phyloP scores from a whole-genome alignment of 2,888 invertebrate species.

The Sinelater perroti region DNA sequence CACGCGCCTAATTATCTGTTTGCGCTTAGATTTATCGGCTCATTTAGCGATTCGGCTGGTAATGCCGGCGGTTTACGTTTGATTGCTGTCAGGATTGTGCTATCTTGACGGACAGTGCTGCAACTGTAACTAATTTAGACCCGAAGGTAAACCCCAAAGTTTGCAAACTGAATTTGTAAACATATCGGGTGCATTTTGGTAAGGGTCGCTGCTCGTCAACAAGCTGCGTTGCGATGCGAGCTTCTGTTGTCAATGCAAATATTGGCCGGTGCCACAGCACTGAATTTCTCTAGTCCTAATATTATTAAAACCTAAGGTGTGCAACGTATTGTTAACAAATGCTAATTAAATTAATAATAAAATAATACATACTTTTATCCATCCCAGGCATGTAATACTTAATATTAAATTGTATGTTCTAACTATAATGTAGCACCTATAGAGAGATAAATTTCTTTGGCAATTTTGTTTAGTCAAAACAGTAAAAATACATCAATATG shows the following conservation, averaged over 20 bases:
- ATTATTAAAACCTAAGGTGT: no score
- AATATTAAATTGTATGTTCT: no score
- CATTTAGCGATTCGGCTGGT: conserved; percentile 6
- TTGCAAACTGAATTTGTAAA: conserved; percentile 34
- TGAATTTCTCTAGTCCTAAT: no score
- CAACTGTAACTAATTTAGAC: conserved; percentile 33
- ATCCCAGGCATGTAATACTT: no score
- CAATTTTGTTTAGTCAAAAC: no score
- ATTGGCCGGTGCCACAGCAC: neutral
- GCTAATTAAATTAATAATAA: no score
- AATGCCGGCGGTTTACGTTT: conserved; percentile 19
- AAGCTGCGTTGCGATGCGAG: neutral
- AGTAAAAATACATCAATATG: no score
- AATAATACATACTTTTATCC: no score
- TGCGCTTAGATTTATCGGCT: conserved; percentile 13
- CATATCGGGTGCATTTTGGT: conserved; percentile 25
- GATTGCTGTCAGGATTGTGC: conserved; percentile 28
- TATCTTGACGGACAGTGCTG: conserved; percentile 28
- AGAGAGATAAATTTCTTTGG: no score
- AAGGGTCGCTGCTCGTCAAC: neutral
- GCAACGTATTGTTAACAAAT: neutral
- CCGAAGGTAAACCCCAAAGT: conserved; percentile 33
- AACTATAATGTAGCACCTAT: no score
- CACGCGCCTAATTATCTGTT: neutral
- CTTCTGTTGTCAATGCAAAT: neutral